Conservation (phyloP, 2,113 vertebrate species). For the Oncorhynchus tshawytscha region DNA sequence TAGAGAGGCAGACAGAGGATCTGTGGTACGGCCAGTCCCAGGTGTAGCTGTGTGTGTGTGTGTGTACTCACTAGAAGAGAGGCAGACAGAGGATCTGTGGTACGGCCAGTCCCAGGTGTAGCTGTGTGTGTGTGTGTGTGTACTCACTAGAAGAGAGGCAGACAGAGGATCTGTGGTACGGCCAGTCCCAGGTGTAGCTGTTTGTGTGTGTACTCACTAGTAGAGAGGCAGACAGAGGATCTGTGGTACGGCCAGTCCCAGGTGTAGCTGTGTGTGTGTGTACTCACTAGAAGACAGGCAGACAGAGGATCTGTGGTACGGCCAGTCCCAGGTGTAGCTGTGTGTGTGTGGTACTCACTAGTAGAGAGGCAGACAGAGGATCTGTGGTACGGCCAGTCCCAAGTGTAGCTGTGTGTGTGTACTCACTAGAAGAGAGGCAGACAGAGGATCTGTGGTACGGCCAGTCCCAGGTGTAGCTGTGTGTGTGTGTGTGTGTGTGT, state of each 20-base stretch:
- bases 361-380: slow-evolving; percentile 38
- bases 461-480: slow-evolving; percentile 60
- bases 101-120: slow-evolving; percentile 64
- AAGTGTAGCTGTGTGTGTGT: slow-evolving; percentile 58
- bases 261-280: slow-evolving; percentile 53
- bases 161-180: slow-evolving; percentile 62
- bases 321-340: slow-evolving; percentile 62
- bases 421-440: too few species aligned
- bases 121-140: slow-evolving; percentile 35
- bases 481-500: slow-evolving; percentile 22
- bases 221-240: slow-evolving; percentile 37
- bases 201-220: slow-evolving; percentile 35
- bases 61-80: too few species aligned
- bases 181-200: slow-evolving; percentile 62
- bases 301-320: slow-evolving; percentile 62
- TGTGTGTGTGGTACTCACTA: slow-evolving; percentile 31
- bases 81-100: slow-evolving; percentile 59
- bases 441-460: slow-evolving; percentile 61
- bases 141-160: too few species aligned
- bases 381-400: slow-evolving; percentile 62
- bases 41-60: slow-evolving; percentile 53
- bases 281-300: too few species aligned
- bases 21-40: slow-evolving; percentile 65
- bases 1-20: slow-evolving; percentile 37
- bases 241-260: slow-evolving; percentile 65